phyloP scores from a whole-genome alignment of 2,888 invertebrate species.

The Kuschelorhynchus macadamiae region DNA sequence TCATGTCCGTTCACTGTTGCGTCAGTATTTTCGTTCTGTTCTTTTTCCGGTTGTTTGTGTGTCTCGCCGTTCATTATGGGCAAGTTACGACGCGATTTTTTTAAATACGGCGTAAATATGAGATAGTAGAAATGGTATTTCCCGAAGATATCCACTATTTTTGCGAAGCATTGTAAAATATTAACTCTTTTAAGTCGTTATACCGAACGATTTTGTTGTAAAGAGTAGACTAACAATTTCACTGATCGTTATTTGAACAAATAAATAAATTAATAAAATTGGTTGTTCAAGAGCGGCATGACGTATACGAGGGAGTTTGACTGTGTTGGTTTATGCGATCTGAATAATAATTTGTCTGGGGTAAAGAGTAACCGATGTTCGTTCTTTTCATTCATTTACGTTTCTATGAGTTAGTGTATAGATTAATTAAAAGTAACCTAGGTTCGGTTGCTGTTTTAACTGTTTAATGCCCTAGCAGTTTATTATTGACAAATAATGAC shows the following conservation, averaged over 20 bases:
- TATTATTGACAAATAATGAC: too few species aligned
- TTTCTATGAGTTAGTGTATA: too few species aligned
- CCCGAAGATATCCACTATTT: neutral
- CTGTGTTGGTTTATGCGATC: neutral
- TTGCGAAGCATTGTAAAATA: neutral
- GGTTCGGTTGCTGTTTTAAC: too few species aligned
- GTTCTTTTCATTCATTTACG: too few species aligned
- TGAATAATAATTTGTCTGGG: conserved; percentile 30
- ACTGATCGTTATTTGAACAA: conserved; percentile 7
- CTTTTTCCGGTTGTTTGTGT: too few species aligned
- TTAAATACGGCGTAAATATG: conserved; percentile 3
- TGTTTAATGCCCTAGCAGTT: too few species aligned
- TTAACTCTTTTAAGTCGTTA: neutral
- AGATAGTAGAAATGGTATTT: neutral
- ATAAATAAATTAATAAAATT: conserved; percentile 24
- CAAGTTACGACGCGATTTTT: neutral
- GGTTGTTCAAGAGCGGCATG: neutral
- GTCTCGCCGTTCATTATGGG: too few species aligned
- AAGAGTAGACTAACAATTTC: neutral
- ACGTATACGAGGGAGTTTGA: conserved; percentile 24
- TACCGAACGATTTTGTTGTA: neutral
- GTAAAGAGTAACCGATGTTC: too few species aligned
- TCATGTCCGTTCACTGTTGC: too few species aligned
- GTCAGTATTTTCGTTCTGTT: too few species aligned
- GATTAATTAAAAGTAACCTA: too few species aligned